phyloP scores from a whole-genome alignment of 2,797 vertebrate genomes.

The Acipenser ruthenus region DNA sequence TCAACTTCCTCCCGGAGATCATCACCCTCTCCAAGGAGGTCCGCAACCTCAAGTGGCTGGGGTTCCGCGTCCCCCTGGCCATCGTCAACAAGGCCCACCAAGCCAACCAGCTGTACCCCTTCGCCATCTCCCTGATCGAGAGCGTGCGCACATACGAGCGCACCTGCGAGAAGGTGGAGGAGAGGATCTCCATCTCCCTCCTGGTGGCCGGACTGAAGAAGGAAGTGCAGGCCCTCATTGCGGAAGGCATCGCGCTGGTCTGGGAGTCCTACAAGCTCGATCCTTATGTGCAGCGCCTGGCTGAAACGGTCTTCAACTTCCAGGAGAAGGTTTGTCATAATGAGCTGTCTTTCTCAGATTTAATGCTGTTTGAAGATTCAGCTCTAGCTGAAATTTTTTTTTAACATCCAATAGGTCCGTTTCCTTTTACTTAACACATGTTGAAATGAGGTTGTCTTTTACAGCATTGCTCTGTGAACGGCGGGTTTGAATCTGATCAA shows the following conservation, averaged over 20 bases:
- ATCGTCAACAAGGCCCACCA: constrained; percentile 99
- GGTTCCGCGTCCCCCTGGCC: constrained; percentile 90
- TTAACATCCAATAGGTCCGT: not conserved
- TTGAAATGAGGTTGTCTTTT: not conserved
- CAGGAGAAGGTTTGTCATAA: constrained; percentile 82
- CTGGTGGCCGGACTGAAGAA: constrained; percentile 93
- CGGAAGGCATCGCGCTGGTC: constrained; percentile 87
- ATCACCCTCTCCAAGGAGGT: constrained; percentile 97
- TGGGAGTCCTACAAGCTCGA: constrained; percentile 99
- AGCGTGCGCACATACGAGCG: constrained; percentile 94
- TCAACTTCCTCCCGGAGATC: constrained; percentile 97
- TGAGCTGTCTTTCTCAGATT: no score
- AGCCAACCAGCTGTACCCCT: constrained; percentile 95
- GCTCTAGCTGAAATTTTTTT: no score
- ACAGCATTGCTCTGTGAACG: not conserved
- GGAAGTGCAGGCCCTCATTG: constrained; percentile 88
- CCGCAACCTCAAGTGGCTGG: constrained; percentile 96
- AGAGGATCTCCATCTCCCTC: constrained; percentile 81
- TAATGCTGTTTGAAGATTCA: no score
- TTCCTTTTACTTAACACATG: not conserved
- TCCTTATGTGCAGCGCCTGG: constrained; percentile 91
- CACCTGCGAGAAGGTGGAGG: constrained; percentile 96
- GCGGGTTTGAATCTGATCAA: not conserved
- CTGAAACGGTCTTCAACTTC: constrained; percentile 97
- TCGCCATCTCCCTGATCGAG: constrained; percentile 96